A percentile compares a stretch with the other conserved stretches of the same genome.
phyloP scores from a whole-genome alignment of 2,113 vertebrate species.

The Thunnus maccoyii region DNA sequence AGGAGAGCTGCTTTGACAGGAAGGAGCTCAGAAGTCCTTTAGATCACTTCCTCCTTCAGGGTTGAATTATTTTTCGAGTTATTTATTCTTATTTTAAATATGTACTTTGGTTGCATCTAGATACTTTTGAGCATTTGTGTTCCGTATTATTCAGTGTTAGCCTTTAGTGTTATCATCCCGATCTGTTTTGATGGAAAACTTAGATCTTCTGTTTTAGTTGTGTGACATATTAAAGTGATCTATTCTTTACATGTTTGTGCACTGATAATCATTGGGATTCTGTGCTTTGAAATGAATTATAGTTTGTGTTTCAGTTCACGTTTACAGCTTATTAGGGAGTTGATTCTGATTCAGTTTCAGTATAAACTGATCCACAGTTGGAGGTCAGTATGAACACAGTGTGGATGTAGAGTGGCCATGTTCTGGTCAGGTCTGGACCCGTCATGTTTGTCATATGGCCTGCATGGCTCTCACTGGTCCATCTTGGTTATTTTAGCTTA shows the following conservation, averaged over 20 bases:
- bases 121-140: constrained; percentile 63
- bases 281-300: neutral
- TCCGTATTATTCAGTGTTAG: constrained; percentile 61
- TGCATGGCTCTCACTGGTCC: constrained; percentile 59
- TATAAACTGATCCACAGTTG: neutral
- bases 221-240: constrained; percentile 78
- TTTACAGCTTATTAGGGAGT: neutral
- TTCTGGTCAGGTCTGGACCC: constrained; percentile 32
- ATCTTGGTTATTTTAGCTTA: constrained; percentile 87
- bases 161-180: constrained; percentile 48
- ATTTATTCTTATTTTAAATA: constrained; percentile 60
- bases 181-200: constrained; percentile 53
- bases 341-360: neutral
- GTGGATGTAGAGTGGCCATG: constrained; percentile 28
- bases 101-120: constrained; percentile 64
- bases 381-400: neutral
- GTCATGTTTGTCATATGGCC: constrained; percentile 62
- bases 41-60: constrained; percentile 45
- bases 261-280: constrained; percentile 33
- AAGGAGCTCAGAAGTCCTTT: constrained; percentile 28
- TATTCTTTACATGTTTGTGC: constrained; percentile 38
- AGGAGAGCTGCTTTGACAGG: constrained; percentile 26
- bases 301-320: neutral
- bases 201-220: constrained; percentile 71
- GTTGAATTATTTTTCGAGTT: constrained; percentile 52